Percentiles rank a stretch among this genome's conserved stretches.
These are phyloP conservation scores for Mormyrops attenuatus DNA, from an alignment of 2,797 vertebrate species.

Conservation along the genomic window DNA sequence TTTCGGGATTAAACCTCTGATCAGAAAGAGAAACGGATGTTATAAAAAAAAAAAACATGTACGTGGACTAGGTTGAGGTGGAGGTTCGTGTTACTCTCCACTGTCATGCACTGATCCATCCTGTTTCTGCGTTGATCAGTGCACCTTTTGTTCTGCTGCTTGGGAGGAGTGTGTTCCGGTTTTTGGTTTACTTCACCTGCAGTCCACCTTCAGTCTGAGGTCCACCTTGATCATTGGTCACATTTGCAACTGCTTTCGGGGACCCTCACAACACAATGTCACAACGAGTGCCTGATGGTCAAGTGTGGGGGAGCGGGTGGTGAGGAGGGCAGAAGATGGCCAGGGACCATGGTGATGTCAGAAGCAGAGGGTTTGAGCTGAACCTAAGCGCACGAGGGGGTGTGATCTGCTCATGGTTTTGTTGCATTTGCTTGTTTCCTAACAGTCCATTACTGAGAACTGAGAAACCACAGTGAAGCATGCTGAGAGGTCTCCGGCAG, in stretches of 20 bases:
- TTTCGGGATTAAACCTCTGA: background rate
- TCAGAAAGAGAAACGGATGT: background rate
- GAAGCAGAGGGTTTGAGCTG: slow-evolving; percentile 24
- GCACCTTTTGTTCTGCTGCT: background rate
- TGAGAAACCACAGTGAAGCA: background rate
- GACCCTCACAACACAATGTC: background rate
- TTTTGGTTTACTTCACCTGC: background rate
- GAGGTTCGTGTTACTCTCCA: background rate
- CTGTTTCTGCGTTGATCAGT: background rate
- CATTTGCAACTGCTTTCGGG: background rate
- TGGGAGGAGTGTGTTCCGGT: background rate
- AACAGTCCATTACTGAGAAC: background rate
- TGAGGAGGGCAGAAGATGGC: background rate
- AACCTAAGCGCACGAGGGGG: slow-evolving; percentile 8
- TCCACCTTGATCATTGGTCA: background rate
- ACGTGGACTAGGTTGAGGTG: background rate
- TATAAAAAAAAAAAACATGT: background rate
- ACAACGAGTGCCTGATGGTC: background rate
- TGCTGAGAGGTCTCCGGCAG: background rate
- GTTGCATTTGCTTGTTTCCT: background rate
- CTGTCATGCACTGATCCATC: background rate
- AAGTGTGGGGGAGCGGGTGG: background rate
- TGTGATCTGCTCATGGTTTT: slow-evolving; percentile 14
- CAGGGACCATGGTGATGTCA: background rate
- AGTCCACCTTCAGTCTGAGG: background rate